Percentiles rank a stretch among this genome's conserved stretches.
Evolutionary conservation across 2,113 vertebrate genomes (phyloP).

Genomic region (Ammospiza nelsoni): DNA sequence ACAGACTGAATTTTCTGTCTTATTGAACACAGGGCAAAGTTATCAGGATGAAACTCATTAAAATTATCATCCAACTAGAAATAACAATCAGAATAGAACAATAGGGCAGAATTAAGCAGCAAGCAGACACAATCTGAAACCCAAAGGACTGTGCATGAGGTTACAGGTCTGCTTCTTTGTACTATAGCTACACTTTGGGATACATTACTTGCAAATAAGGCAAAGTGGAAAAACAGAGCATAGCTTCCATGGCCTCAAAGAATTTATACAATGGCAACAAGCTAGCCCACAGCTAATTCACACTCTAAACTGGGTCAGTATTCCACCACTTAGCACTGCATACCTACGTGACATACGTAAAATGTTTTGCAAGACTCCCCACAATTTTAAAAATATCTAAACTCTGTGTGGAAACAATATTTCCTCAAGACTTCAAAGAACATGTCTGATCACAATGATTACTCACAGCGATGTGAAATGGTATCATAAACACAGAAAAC

Average conservation of each 20-base stretch:
- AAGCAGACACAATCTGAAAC: not conserved
- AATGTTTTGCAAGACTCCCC: not conserved
- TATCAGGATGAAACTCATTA: not conserved
- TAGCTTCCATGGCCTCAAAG: not conserved
- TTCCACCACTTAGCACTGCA: not conserved
- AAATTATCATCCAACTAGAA: not conserved
- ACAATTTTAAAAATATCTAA: conserved; percentile 2
- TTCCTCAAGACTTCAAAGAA: conserved; percentile 5
- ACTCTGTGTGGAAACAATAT: not conserved
- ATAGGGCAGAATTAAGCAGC: not conserved
- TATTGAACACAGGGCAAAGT: not conserved
- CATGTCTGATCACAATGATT: not conserved
- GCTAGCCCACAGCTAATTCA: conserved; percentile 31
- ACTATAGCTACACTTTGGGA: not conserved
- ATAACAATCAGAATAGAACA: not conserved
- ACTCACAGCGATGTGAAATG: not conserved
- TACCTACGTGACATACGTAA: not conserved
- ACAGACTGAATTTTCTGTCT: not conserved
- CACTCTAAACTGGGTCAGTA: conserved; percentile 21
- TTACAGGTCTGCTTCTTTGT: not conserved
- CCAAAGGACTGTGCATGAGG: not conserved
- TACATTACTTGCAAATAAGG: not conserved
- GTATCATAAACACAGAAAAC: not conserved
- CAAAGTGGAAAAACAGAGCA: not conserved
- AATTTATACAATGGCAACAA: conserved; percentile 32